Base-by-base conservation (phyloP, 2,113 vertebrate genomes). In the Chloroceryle aenea region DNA sequence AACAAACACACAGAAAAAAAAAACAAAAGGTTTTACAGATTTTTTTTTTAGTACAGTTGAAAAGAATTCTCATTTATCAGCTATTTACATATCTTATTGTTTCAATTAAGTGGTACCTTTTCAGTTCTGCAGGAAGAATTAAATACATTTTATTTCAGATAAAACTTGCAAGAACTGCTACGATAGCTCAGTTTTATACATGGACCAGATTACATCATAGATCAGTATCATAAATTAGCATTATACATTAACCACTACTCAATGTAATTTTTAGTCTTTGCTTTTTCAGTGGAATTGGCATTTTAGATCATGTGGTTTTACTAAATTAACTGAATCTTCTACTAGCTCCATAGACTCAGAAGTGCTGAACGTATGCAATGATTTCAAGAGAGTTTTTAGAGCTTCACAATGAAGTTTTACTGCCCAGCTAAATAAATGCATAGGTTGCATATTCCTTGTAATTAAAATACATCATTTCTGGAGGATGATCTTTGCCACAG, bases 391-490 rank as follows among this genome's bases (percentile, higher is more conserved):
- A 32, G 75, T 84, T 97, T 88, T 94, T 87, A 96, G 34, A 93
- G 63, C 29, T 89, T 85, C 87, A 72, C 66, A 83, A 95, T 97
- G 96, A 94, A 96, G 88, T 92, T 96, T 95, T 94, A 96, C 78
- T 93, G 36, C 89, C 62, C 80, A 94, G 69, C 86, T 96, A 97
- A 91, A 56, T 89, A 62, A 96, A 92, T 92, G 97, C 92, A 71
- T 42, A 76, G 34, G 69, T 75, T 90, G 34, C 68, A 91, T 91
- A 90, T 75, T 42, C 74, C 87, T 84, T 83, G 71, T 96, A 96
- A 93, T 97, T 97, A 97, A 97, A 97, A 95, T 72, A 93, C 52
- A 95, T 94, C 29, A 93, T 94, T 96, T 90, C 86, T 92, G 85
- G 52, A 86, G 90, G 92, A 96, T 85, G 86, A 90, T 92, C 73